Base-by-base conservation (phyloP, 2,888 invertebrate genomes). In the Microctonus brassicae region DNA sequence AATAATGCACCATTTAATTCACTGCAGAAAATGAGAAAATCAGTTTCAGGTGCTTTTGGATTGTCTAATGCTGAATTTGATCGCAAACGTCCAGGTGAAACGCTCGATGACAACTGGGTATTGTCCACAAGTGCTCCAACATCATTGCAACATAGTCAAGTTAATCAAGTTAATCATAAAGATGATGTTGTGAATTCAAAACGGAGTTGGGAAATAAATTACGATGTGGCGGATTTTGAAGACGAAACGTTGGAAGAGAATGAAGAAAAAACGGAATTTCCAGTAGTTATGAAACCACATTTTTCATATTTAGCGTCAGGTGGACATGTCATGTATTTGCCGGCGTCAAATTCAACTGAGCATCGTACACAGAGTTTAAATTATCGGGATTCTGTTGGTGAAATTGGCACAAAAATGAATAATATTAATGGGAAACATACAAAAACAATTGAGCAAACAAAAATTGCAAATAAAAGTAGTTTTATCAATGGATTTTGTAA, bases 301-400 rank as follows among this genome's bases (percentile, higher is more conserved):
- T 88, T 90, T 72, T 89, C 92, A 2, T 92, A 91, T 83, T 84
- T 93, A 72, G 91, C 91, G 1, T 90, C 91, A 80, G 92, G 92
- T 0, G 93, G 93, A 0, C 93, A 94, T 84, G 91, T 95, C 29
- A 95, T 96, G 93, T 96, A 96, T 87, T 89, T 95, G 65, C 94
- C 94, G 1, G 89, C 89, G 70, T 87, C 88, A 29, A 81, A 83
- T 72, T 78, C 81, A 13, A 79, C 78, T 29, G 78, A 76, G 13
- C 77, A 80, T n/a, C 77, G 78, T 55, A 76, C 77, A 1, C 82
- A 82, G 55, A 78, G 78, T 53, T 72, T 80, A 22, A 82, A 75
- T 61, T 78, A 77, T 17, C 69, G 78, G 10, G 78, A 69, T 55
- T 66, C 75, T 4, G 29, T 53, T 6, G 60, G 52, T 10, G 78